Base-by-base conservation (phyloP, 2,888 invertebrate genomes). In the Nemurella pictetii region DNA sequence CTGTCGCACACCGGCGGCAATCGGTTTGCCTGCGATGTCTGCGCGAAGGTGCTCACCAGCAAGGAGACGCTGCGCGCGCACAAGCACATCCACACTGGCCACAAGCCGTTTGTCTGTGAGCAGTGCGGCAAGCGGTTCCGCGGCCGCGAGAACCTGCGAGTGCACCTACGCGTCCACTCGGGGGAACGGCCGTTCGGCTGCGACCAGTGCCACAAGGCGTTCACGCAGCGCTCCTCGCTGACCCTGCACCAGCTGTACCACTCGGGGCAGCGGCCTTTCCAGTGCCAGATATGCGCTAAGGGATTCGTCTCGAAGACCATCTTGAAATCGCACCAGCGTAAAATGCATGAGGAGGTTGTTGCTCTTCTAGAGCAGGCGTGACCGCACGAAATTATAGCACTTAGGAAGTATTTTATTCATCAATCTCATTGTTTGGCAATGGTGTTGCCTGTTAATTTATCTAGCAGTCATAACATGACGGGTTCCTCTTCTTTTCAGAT, bases 181-280 rank as follows among this genome's bases (percentile, higher is more conserved):
- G 86, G 86, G 15, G 86, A 82, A 5, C 85, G 85, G 32, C 87
- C 86, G 12, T 84, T 82, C 0, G 74, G 74, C 0, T 86, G 85
- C 74, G 84, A 83, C 36, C 89, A 91, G 36, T 85, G 85, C 25
- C 72, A 30, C 1, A 81, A 82, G 32, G 30, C 82, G n/a, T 87
- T 87, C 85, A 85, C 81, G 4, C 85, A 86, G 75, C 55, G 84
- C 55, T 85, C 85, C 88, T 93, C 93, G 89, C 89, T 93, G 87
- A 92, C 92, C 25, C 89, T 93, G 87, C 93, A 93, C 90, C 93
- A 93, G 89, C 90, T 93, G 78, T 92, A 93, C 83, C 93, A 93
- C 89, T 92, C 92, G 0, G 93, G 93, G 0, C 93, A 93, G 89
- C 92, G 92, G 89, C 93, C 93, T 55, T 92, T 93, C 89, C 91